phyloP scores from a whole-genome alignment of 2,888 invertebrate species.

The Orthosia gothica region DNA sequence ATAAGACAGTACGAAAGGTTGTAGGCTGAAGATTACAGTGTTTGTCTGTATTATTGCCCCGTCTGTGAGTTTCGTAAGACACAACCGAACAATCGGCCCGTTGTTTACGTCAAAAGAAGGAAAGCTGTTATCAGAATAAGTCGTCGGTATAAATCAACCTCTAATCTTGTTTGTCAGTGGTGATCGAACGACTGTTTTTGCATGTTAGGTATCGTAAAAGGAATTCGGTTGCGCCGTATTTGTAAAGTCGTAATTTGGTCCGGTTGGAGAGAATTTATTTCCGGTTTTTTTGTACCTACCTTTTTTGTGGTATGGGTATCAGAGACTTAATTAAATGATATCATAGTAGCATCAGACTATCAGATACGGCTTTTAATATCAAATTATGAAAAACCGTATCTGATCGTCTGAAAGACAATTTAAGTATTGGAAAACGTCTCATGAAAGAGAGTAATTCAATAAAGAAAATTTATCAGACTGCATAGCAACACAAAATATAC shows the following conservation, averaged over 20 bases:
- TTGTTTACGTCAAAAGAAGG: conserved; percentile 84
- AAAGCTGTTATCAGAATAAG: conserved; percentile 84
- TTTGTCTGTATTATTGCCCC: neutral
- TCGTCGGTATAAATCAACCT: conserved; percentile 82
- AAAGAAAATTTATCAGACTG: neutral
- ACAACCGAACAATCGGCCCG: conserved; percentile 72
- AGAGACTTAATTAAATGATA: too few relatives aligned
- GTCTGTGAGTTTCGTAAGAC: conserved; percentile 26
- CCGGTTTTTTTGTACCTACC: neutral
- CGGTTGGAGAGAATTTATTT: conserved; percentile 15
- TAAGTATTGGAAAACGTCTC: neutral
- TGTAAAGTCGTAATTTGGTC: conserved; percentile 48
- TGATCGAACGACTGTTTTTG: conserved; percentile 79
- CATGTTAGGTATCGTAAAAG: conserved; percentile 59
- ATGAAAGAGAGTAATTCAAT: neutral
- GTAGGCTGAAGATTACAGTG: neutral
- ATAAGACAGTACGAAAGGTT: neutral
- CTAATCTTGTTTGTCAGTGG: conserved; percentile 83
- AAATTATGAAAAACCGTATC: too few relatives aligned
- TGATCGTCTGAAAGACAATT: neutral
- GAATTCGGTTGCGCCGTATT: conserved; percentile 29
- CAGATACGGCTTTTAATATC: too few relatives aligned
- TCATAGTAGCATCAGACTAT: too few relatives aligned
- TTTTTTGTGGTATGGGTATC: neutral
- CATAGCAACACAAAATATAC: neutral